Evolutionary conservation across 2,113 vertebrate species (phyloP), one percentile per base, ranked within the genome.

Genomic region (Clarias batrachus): DNA sequence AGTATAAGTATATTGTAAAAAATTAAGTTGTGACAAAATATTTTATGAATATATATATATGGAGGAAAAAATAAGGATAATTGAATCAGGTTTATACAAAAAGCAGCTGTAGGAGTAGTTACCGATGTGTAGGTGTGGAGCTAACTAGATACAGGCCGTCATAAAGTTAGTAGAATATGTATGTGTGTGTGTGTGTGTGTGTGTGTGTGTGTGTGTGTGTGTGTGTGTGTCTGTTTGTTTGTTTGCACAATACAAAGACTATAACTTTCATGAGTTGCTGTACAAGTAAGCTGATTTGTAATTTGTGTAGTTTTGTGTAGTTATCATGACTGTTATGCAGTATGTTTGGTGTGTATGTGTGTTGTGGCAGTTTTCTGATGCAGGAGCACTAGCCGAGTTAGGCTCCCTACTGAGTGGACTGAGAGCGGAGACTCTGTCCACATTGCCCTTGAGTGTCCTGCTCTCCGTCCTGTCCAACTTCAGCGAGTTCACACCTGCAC

Each of bases 371-470:
- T 82, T 94, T 86, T 88, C 85, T 2, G 68, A 82, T 33, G 86
- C 90, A 8, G 92, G 87, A 11, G 80, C 87, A 77, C 91, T 96
- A 88, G 74, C 90, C 85, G 19, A 84, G n/a, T 93, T 96, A 0
- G 95, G 95, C 17, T 91, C 91, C 3, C 92, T 96, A 25, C 66
- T 93, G 25, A 85, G 90, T 21, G 95, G 96, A 10, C 71, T 96
- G 71, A 94, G 90, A 87, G 92, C 93, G 3, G 93, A 94, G 88
- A 88, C 76, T 3, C 85, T 96, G 12, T 87, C 92, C 91, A 84
- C 41, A 8, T 76, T 96, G 84, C 87, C 94, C 1, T 88, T 93
- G 25, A 91, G 93, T 86, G 87, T 52, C 54, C 91, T 96, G 84
- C 92, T 93, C 63, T 87, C 91, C 0, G 90, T 89, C 0, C 84